Percentiles rank a stretch among this genome's conserved stretches.
Evolutionary conservation across 2,888 invertebrate species (phyloP).

Genomic region (Oeneis ivallda): DNA sequence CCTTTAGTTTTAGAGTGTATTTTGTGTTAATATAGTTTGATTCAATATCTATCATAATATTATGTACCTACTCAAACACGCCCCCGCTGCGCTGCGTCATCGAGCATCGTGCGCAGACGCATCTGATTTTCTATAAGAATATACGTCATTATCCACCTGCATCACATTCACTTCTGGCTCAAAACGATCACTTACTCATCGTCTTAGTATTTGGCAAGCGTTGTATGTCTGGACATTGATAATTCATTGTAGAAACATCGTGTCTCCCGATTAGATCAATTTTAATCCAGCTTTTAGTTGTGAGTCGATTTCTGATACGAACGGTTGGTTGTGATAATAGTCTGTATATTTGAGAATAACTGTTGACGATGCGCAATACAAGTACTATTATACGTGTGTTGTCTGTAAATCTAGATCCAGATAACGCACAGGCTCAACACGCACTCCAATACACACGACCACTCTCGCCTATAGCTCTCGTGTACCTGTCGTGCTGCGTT

Average conservation of each 20-base stretch:
- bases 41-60: conserved; percentile 50
- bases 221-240: conserved; percentile 22
- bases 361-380: conserved; percentile 1
- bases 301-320: not conserved
- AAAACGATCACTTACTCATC: conserved; percentile 11
- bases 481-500: no score
- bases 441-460: no score
- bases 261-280: not conserved
- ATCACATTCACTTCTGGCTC: conserved; percentile 25
- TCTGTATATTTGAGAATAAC: no score
- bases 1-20: not conserved
- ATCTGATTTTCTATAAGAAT: conserved; percentile 7
- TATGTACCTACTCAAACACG: no score
- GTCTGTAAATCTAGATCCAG: no score
- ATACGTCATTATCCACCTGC: not conserved
- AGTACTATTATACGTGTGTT: no score
- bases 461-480: no score
- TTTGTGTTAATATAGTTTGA: conserved; percentile 37
- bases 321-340: not conserved
- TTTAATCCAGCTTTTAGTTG: not conserved
- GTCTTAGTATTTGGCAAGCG: conserved; percentile 24
- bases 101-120: conserved; percentile 32
- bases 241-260: not conserved
- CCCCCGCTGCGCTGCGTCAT: conserved; percentile 52
- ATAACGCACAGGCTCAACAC: no score